Evolutionary conservation across 2,797 vertebrate genomes (phyloP).

Genomic region (Spinus olivaceus): DNA sequence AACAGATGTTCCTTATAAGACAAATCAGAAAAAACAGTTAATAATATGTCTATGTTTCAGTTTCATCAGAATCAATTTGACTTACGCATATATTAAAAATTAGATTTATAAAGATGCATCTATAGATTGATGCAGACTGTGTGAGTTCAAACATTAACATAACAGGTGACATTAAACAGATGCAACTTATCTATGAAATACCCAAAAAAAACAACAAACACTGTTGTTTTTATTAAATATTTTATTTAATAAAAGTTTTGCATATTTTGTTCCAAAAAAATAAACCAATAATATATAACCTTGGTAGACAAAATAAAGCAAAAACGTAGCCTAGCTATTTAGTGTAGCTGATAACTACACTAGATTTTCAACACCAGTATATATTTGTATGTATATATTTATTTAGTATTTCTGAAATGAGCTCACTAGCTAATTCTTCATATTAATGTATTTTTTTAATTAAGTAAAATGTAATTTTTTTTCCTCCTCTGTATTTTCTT

Average conservation of each 20-base stretch:
- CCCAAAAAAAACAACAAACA: neutral
- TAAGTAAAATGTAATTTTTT: neutral
- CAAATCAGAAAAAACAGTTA: neutral
- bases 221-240: neutral
- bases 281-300: neutral
- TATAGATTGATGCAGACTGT: neutral
- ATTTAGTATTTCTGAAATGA: neutral
- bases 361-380: neutral
- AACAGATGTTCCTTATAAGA: neutral
- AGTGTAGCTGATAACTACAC: neutral
- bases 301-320: neutral
- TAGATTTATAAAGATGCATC: neutral
- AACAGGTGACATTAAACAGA: neutral
- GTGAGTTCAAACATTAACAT: neutral
- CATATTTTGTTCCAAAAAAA: neutral
- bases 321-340: neutral
- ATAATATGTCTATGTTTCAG: neutral
- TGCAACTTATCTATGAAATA: neutral
- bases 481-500: neutral
- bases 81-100: neutral
- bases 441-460: rapidly evolving
- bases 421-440: neutral
- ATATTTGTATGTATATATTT: neutral
- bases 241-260: neutral
- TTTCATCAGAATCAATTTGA: neutral